Percentiles rank a stretch among this genome's conserved stretches.
Conservation (phyloP, 37 sponge, comb jelly and placozoan genomes). For the Ianthella basta region DNA sequence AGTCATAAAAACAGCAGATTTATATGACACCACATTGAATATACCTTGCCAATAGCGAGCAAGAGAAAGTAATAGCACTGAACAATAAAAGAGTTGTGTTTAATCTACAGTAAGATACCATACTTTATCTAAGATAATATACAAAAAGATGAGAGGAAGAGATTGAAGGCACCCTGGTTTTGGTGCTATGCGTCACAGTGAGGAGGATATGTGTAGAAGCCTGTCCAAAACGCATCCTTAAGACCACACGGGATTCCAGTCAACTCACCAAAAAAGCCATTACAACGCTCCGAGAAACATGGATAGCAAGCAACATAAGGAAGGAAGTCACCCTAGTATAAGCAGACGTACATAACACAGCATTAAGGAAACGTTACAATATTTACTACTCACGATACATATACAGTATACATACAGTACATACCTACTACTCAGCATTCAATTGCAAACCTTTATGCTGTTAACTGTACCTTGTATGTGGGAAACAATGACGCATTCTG, state of each 20-base stretch:
- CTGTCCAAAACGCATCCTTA: slow-evolving; percentile 55
- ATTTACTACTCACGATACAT: not conserved
- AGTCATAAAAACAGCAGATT: not conserved
- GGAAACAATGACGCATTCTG: slow-evolving; percentile 27
- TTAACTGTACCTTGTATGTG: not conserved
- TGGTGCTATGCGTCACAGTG: no score
- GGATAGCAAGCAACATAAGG: slow-evolving; percentile 65
- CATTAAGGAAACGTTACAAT: no score
- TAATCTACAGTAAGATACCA: no score
- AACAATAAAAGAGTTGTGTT: no score
- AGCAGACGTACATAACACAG: no score
- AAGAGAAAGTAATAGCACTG: not conserved
- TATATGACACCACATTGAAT: not conserved
- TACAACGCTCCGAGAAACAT: slow-evolving; percentile 35
- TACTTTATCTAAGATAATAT: no score
- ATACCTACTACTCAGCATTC: not conserved
- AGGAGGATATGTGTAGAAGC: slow-evolving; percentile 51
- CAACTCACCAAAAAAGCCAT: slow-evolving; percentile 12
- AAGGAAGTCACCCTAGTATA: slow-evolving; percentile 47
- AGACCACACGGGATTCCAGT: slow-evolving; percentile 38
- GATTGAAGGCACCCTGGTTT: no score
- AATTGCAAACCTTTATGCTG: not conserved
- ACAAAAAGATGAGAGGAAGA: no score
- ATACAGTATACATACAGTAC: not conserved
- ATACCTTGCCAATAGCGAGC: not conserved